Percentiles rank a stretch among this genome's conserved stretches.
Conservation (phyloP, 2,888 invertebrate genomes). For the Megalurothrips usitatus region DNA sequence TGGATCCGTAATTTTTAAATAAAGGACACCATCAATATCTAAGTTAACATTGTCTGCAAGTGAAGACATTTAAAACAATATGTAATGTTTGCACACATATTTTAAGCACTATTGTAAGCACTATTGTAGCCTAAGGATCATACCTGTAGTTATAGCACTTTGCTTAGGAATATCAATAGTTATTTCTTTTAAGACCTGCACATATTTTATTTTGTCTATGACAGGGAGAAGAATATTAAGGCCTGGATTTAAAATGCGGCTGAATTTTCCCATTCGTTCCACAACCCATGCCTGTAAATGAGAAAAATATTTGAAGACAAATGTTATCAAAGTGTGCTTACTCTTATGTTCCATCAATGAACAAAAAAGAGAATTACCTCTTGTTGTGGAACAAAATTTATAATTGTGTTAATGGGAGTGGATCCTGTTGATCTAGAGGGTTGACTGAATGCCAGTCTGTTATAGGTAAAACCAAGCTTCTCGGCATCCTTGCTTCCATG, state of each 20-base stretch:
- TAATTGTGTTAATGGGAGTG: slow-evolving; percentile 83
- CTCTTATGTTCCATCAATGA: slow-evolving; percentile 28
- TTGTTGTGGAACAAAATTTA: slow-evolving; percentile 99
- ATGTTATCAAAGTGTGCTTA: slow-evolving; percentile 28
- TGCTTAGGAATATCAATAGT: slow-evolving; percentile 99
- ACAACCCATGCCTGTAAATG: slow-evolving; percentile 84
- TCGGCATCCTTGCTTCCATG: not conserved
- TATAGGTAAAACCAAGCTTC: not conserved
- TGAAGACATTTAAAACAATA: slow-evolving; percentile 3
- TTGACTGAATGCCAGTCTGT: slow-evolving; percentile 17
- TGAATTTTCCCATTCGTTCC: slow-evolving; percentile 97
- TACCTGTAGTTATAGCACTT: slow-evolving; percentile 87
- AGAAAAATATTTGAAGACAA: not conserved
- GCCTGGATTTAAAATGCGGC: slow-evolving; percentile 89
- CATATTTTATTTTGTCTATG: slow-evolving; percentile 90
- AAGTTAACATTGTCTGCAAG: slow-evolving; percentile 88
- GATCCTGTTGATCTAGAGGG: slow-evolving; percentile 47
- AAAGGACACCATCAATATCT: slow-evolving; percentile 94
- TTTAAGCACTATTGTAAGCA: not conserved
- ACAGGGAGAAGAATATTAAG: slow-evolving; percentile 88
- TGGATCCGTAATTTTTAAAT: slow-evolving; percentile 87
- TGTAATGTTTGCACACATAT: not conserved
- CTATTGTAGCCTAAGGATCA: slow-evolving; percentile 31
- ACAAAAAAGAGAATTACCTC: slow-evolving; percentile 59
- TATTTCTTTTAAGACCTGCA: slow-evolving; percentile 97